A percentile compares a stretch with the other conserved stretches of the same genome.
Evolutionary conservation across 2,888 invertebrate species (phyloP).

Genomic region (Drosophila buzzatii): DNA sequence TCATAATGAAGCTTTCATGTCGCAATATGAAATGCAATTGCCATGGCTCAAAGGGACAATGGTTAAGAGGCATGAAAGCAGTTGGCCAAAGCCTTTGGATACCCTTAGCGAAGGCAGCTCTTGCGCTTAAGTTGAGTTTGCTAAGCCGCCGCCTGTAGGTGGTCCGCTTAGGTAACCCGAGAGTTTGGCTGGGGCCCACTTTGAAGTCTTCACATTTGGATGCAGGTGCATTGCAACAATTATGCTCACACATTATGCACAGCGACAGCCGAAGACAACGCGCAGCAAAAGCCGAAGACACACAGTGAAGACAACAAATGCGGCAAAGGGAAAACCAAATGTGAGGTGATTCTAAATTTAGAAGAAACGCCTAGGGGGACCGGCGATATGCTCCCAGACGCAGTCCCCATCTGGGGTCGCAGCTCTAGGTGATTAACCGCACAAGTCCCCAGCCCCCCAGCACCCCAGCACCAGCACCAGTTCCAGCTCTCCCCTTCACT

Average conservation of each 20-base stretch:
- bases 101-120: conserved; percentile 8
- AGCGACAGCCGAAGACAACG: conserved; percentile 35
- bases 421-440: conserved; percentile 73
- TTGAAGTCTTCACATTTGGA: conserved; percentile 45
- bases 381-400: conserved; percentile 14
- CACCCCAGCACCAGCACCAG: not conserved
- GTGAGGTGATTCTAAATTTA: conserved; percentile 73
- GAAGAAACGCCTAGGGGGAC: conserved; percentile 56
- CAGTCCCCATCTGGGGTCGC: conserved; percentile 45
- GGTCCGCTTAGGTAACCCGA: conserved; percentile 61
- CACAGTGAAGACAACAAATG: conserved; percentile 1
- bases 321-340: conserved; percentile 53
- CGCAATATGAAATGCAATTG: conserved; percentile 25
- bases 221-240: conserved; percentile 65
- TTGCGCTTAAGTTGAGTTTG: not conserved
- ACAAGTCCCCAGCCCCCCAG: conserved; percentile 34
- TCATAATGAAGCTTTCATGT: conserved; percentile 24
- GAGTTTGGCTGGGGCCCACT: conserved; percentile 30
- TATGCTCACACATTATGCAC: conserved; percentile 62
- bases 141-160: conserved; percentile 39
- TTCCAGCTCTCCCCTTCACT: not conserved
- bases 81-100: conserved; percentile 15
- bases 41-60: conserved; percentile 3
- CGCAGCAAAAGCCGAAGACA: not conserved
- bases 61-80: conserved; percentile 11